A percentile compares a stretch with the other conserved stretches of the same genome.
Evolutionary conservation across 2,113 vertebrate species (phyloP).

Genomic region (Psittacara wagleri): DNA sequence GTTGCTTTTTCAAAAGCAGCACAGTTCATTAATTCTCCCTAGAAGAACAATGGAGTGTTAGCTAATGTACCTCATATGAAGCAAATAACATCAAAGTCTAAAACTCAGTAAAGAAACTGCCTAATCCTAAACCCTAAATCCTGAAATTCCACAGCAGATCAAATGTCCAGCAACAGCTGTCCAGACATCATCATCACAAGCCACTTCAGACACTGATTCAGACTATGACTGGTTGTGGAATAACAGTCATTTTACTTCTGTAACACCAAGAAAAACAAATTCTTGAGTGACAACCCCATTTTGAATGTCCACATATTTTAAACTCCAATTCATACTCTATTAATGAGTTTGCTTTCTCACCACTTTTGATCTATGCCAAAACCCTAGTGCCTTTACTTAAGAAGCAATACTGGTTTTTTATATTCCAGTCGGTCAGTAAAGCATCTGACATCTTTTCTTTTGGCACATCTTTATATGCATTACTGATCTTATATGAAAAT

Average conservation of each 20-base stretch:
- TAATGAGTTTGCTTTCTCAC: slow-evolving; percentile 14
- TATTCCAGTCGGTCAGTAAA: background rate
- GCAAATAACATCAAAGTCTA: background rate
- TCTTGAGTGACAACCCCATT: background rate
- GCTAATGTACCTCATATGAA: background rate
- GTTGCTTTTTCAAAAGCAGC: background rate
- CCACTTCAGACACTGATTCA: background rate
- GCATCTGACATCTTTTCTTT: slow-evolving; percentile 8
- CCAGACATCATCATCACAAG: background rate
- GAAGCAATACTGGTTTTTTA: background rate
- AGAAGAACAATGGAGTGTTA: background rate
- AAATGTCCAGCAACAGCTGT: background rate
- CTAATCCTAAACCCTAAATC: background rate
- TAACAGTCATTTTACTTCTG: background rate
- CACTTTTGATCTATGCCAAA: slow-evolving; percentile 31
- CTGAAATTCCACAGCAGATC: background rate
- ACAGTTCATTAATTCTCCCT: background rate
- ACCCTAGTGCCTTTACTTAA: background rate
- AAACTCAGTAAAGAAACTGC: background rate
- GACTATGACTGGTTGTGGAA: background rate
- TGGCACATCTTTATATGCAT: background rate
- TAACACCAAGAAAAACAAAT: background rate
- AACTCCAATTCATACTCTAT: background rate
- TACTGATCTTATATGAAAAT: slow-evolving; percentile 14
- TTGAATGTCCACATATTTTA: background rate